phyloP scores from a whole-genome alignment of 1,140 invertebrate genomes.

The Orchestia grillus region DNA sequence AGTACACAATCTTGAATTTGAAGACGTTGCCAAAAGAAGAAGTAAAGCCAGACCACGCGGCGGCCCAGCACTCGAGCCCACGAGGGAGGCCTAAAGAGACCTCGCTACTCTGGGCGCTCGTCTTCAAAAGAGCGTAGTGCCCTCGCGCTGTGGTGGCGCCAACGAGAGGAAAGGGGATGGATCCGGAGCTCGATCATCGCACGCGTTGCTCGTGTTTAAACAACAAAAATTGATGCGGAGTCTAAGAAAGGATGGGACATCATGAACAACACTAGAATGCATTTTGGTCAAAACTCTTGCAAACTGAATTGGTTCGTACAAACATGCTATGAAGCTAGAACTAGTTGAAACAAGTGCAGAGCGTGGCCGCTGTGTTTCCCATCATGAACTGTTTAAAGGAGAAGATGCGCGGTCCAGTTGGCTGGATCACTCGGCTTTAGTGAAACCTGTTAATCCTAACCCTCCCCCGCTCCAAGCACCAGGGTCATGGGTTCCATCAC shows the following conservation, averaged over 20 bases:
- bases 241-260: not conserved
- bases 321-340: not conserved
- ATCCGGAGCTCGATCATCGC: not conserved
- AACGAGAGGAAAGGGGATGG: constrained; percentile 11
- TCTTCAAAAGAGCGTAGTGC: constrained; percentile 12
- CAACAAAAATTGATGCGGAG: not conserved
- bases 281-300: not conserved
- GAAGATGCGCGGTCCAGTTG: not conserved
- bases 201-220: not conserved
- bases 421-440: constrained; percentile 27
- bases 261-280: not conserved
- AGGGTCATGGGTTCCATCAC: not conserved
- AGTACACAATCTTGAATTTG: not conserved
- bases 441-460: constrained; percentile 30
- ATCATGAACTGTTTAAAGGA: constrained; percentile 53
- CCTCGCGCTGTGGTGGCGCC: not conserved
- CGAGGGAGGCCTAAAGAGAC: not conserved
- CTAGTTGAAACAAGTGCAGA: not conserved
- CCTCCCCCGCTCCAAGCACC: not conserved
- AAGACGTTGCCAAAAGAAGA: not conserved
- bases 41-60: not conserved
- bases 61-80: not conserved
- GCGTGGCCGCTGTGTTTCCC: not conserved
- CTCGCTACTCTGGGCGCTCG: not conserved
- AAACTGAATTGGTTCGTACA: not conserved